Evolutionary conservation across 2,888 invertebrate genomes (phyloP).

Genomic region (Cecidostiba fungosa): DNA sequence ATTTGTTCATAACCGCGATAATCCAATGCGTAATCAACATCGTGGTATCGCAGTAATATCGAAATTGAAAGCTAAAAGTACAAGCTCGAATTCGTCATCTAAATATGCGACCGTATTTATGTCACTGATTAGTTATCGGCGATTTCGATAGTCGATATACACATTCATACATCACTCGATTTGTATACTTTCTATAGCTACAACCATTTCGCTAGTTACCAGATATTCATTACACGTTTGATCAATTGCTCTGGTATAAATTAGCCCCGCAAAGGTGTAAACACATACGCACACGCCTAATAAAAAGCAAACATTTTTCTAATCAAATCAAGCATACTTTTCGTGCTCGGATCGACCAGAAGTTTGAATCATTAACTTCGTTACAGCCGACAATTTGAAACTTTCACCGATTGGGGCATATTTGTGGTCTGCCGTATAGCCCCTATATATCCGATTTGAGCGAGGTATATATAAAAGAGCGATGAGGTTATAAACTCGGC

Average conservation of each 20-base stretch:
- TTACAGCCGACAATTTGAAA: background rate
- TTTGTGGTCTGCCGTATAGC: background rate
- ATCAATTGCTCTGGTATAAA: background rate
- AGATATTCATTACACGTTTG: background rate
- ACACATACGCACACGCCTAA: background rate
- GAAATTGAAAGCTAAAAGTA: background rate
- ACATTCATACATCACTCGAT: background rate
- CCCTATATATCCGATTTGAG: background rate
- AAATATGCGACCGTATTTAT: background rate
- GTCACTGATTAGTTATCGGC: background rate
- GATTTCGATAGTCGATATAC: background rate
- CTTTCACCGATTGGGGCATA: background rate
- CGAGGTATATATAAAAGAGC: background rate
- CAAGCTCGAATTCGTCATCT: background rate
- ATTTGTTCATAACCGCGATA: background rate
- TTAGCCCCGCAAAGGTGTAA: background rate
- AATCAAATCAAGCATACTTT: background rate
- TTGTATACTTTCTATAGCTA: background rate
- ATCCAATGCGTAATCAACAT: background rate
- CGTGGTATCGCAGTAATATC: background rate
- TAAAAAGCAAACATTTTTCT: background rate
- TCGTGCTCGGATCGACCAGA: background rate
- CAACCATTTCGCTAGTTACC: background rate
- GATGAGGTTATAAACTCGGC: slow-evolving; percentile 13
- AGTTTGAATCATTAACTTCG: background rate